Conservation (phyloP, 2,888 invertebrate genomes). For the Mimas tiliae region DNA sequence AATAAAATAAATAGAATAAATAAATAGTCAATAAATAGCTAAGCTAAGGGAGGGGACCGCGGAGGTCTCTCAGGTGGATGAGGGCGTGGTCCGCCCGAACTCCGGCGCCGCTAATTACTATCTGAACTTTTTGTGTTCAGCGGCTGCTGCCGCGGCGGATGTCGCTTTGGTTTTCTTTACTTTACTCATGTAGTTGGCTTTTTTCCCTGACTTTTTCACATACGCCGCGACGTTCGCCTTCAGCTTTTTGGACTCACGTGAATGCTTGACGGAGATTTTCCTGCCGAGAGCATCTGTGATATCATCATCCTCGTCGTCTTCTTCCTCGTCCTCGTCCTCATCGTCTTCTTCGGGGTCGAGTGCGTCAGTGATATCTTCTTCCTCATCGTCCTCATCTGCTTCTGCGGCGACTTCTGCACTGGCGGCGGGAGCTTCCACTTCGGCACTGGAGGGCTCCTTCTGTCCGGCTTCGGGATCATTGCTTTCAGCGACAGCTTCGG, state of each 20-base stretch:
- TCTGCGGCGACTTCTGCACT: constrained; percentile 65
- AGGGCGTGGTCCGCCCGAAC: constrained; percentile 65
- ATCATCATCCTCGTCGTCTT: constrained; percentile 87
- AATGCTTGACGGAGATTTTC: constrained; percentile 75
- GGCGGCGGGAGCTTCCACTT: constrained; percentile 62
- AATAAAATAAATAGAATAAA: constrained; percentile 86
- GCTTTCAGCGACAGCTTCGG: constrained; percentile 69
- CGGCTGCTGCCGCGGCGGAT: constrained; percentile 72
- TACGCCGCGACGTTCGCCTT: constrained; percentile 73
- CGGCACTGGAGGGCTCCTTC: constrained; percentile 73
- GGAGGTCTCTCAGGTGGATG: constrained; percentile 78
- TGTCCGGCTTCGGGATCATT: constrained; percentile 73
- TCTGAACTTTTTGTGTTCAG: constrained; percentile 84
- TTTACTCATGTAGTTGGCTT: constrained; percentile 78
- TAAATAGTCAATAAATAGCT: constrained; percentile 85
- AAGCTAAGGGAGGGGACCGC: constrained; percentile 80
- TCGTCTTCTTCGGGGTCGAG: constrained; percentile 87
- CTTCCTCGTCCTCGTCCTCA: constrained; percentile 88
- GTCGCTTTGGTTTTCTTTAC: constrained; percentile 83
- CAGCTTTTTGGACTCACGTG: constrained; percentile 94
- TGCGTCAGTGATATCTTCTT: constrained; percentile 84
- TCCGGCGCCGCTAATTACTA: constrained; percentile 70
- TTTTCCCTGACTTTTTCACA: constrained; percentile 80
- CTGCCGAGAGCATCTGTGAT: constrained; percentile 86
- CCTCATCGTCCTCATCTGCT: constrained; percentile 85